Evolutionary conservation across 2,888 invertebrate genomes (phyloP).

Genomic region (Microctonus brassicae): DNA sequence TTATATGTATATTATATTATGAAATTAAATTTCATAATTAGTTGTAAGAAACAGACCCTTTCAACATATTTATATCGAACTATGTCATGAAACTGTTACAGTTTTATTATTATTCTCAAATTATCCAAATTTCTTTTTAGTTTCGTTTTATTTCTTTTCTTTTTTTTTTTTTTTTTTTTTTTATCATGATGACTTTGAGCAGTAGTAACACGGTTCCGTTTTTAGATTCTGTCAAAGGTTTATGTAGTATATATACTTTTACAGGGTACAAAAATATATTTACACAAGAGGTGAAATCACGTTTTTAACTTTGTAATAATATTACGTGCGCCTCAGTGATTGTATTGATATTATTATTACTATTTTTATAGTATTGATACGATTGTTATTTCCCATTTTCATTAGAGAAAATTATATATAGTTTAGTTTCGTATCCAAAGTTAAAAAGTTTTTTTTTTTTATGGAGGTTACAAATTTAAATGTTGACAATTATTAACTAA

Average conservation of each 20-base stretch:
- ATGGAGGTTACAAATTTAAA: not conserved
- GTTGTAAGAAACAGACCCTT: not conserved
- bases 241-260: constrained; percentile 29
- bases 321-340: constrained; percentile 8
- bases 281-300: constrained; percentile 41
- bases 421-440: constrained; percentile 5
- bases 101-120: too few relatives aligned
- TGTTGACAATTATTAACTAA: not conserved
- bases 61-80: not conserved
- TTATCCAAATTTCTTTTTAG: not conserved
- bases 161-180: not conserved
- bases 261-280: constrained; percentile 59
- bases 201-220: not conserved
- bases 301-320: not conserved
- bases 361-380: not conserved
- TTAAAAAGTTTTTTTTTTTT: constrained; percentile 1
- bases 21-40: not conserved
- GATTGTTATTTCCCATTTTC: not conserved
- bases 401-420: not conserved
- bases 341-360: constrained; percentile 12
- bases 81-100: not conserved
- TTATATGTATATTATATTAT: not conserved
- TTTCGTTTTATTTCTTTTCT: not conserved
- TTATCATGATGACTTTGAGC: not conserved
- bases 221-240: constrained; percentile 7